These are phyloP conservation scores for Aporrectodea caliginosa DNA, from an alignment of 1,140 invertebrate species.

Conservation along the genomic window DNA sequence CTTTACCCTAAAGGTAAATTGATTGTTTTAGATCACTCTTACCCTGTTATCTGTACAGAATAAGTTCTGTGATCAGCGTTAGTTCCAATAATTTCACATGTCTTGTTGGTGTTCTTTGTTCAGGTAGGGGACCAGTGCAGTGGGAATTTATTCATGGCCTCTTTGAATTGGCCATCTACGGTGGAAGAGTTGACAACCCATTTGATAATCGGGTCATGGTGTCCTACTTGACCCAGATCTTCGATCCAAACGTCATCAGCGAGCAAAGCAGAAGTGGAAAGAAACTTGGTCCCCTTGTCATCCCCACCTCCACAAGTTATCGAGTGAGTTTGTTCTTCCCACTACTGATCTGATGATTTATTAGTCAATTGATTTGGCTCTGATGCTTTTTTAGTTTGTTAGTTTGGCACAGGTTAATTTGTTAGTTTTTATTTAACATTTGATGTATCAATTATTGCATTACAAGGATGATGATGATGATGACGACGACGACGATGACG, in stretches of 20 bases:
- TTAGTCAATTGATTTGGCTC: too few species aligned
- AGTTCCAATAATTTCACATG: not conserved
- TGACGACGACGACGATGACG: too few species aligned
- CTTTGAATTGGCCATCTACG: slow-evolving; percentile 78
- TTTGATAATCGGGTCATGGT: slow-evolving; percentile 72
- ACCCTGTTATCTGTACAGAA: not conserved
- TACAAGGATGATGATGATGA: too few species aligned
- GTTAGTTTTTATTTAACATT: too few species aligned
- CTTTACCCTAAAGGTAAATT: not conserved
- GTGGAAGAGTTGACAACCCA: slow-evolving; percentile 77
- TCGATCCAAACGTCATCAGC: slow-evolving; percentile 60
- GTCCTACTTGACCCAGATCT: slow-evolving; percentile 72
- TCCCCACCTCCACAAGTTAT: slow-evolving; percentile 56
- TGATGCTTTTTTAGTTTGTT: too few species aligned
- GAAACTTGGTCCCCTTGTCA: slow-evolving; percentile 51
- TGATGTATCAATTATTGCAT: too few species aligned
- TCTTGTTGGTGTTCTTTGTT: not conserved
- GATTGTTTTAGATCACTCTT: not conserved
- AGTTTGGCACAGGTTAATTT: too few species aligned
- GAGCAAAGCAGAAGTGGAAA: slow-evolving; percentile 59
- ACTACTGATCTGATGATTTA: too few species aligned
- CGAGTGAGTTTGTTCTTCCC: slow-evolving; percentile 52
- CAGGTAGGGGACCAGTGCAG: slow-evolving; percentile 54
- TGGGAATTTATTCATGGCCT: slow-evolving; percentile 79
- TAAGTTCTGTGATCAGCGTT: not conserved